Base-by-base conservation (phyloP, 2,888 invertebrate genomes). In the Dastarcus helophoroides region DNA sequence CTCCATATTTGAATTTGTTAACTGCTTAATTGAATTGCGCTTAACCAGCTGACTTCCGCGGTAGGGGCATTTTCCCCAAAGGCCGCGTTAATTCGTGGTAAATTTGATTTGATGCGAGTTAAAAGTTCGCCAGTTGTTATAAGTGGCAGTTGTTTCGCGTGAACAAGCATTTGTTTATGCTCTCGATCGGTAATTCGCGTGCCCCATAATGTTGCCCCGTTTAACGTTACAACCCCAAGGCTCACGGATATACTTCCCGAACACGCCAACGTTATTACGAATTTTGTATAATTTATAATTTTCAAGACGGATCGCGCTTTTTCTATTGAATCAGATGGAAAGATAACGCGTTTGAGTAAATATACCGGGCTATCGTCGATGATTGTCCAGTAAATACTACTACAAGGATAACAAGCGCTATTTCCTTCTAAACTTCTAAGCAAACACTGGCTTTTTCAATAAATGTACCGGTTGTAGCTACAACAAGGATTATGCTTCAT, bases 111-210 rank as follows among this genome's bases (percentile, higher is more conserved):
- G 50, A 48, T 43, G 48, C 50, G 43, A 47, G n/a, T n/a, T n/a
- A 44, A 49, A 11, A 52, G 48, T 52, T 51, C 50, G 52, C 51
- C 54, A 53, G 55, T 54, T 50, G 55, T 52, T 53, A 33, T 57
- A 60, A 60, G 58, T 58, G 58, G 58, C 54, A 50, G 58, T 60
- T 59, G 57, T 58, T 60, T 60, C 58, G 59, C 59, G 59, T 59
- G 60, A 60, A 60, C 59, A 56, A 60, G 58, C 60, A 59, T 60
- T 60, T 60, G 60, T 60, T 59, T 58, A 58, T 55, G 58, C 58
- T 57, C 30, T 54, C 57, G 59, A 60, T 60, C 53, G 59, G 55
- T 58, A 58, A 59, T 59, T 60, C 56, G 60, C 60, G 60, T 60
- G 59, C 55, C 51, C 56, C 52, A 50, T 56, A 56, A 56, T 55